Percentiles rank a stretch among this genome's conserved stretches.
Conservation (phyloP, 2,888 invertebrate genomes). For the Stenodema calcarata region DNA sequence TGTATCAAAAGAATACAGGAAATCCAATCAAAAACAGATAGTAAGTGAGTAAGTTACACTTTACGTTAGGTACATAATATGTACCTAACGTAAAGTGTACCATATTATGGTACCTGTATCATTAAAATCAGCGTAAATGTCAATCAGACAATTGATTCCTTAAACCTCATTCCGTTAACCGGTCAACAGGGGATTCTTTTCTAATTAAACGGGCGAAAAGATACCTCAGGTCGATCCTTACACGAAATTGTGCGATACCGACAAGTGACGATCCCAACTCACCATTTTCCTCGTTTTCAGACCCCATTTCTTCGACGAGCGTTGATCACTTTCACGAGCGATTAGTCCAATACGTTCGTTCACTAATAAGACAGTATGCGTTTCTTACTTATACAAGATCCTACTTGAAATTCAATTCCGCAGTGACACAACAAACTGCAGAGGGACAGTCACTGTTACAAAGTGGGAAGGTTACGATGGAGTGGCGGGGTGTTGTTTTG, state of each 20-base stretch:
- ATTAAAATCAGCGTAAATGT: no score
- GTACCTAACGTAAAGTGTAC: no score
- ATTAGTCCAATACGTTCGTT: not conserved
- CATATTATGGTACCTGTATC: no score
- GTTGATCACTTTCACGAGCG: not conserved
- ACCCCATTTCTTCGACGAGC: not conserved
- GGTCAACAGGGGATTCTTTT: no score
- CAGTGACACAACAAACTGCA: not conserved
- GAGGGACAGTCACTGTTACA: not conserved
- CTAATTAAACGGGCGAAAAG: no score
- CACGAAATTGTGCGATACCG: not conserved
- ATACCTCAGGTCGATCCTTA: not conserved
- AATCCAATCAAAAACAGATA: no score
- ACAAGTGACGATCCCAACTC: not conserved
- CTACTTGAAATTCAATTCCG: not conserved
- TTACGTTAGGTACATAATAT: no score
- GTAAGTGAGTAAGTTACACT: no score
- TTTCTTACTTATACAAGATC: not conserved
- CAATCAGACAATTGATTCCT: no score
- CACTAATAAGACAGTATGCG: not conserved
- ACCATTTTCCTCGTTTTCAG: not conserved
- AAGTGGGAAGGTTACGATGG: not conserved
- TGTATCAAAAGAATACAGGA: no score
- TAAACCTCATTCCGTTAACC: no score
- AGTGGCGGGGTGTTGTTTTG: not conserved